Evolutionary conservation across 1,140 invertebrate genomes (phyloP).

Genomic region (Pentalonia nigronervosa): DNA sequence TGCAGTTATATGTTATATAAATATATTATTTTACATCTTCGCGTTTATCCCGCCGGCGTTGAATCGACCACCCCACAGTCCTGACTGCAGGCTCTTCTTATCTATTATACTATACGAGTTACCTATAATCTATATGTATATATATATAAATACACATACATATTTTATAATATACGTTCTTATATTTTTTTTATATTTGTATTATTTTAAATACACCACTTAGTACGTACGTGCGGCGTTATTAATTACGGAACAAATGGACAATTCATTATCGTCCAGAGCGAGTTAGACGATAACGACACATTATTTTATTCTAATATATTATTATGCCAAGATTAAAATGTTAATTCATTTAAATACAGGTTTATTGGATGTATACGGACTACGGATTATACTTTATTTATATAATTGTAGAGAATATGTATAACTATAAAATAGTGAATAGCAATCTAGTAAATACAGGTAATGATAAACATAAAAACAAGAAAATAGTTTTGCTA

Average conservation of each 20-base stretch:
- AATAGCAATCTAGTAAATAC: background rate
- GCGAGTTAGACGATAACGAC: background rate
- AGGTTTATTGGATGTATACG: background rate
- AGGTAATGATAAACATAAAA: background rate
- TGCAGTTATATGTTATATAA: background rate
- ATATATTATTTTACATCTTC: slow-evolving; percentile 28
- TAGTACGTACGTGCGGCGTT: background rate
- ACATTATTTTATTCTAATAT: background rate
- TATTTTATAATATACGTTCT: background rate
- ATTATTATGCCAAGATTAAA: background rate
- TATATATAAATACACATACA: background rate
- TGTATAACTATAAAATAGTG: background rate
- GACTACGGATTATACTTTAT: background rate
- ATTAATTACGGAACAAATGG: slow-evolving; percentile 9
- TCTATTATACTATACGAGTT: background rate
- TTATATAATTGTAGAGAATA: background rate
- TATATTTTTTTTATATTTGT: background rate
- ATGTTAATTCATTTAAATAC: background rate
- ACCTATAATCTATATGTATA: background rate
- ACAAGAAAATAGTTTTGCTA: background rate
- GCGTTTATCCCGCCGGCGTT: slow-evolving; percentile 27
- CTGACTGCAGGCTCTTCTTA: background rate
- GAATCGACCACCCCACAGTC: slow-evolving; percentile 21
- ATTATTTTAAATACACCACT: background rate
- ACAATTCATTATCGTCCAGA: background rate